These are phyloP conservation scores for Lapara coniferarum DNA, from an alignment of 2,888 invertebrate species.

Conservation along the genomic window DNA sequence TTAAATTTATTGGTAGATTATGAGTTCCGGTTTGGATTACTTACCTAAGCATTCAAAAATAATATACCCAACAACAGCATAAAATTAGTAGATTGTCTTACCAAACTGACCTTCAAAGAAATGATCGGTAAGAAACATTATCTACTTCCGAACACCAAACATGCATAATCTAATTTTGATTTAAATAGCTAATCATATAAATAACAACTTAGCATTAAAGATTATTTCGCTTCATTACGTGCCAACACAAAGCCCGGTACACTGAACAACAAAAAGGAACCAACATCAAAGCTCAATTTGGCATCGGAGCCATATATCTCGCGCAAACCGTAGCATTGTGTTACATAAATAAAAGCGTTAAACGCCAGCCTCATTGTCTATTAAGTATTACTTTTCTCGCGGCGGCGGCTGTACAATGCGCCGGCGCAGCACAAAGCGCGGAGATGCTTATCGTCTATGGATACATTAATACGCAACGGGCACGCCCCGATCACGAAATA, in stretches of 20 bases:
- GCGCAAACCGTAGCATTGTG: constrained; percentile 69
- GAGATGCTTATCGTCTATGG: constrained; percentile 70
- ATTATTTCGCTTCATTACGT: neutral
- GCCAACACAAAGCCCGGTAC: neutral
- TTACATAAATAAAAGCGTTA: constrained; percentile 80
- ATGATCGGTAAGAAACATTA: no score
- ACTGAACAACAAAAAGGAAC: neutral
- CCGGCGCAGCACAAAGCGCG: constrained; percentile 72
- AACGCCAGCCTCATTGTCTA: constrained; percentile 79
- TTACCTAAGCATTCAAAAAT: no score
- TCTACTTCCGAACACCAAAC: no score
- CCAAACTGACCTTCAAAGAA: no score
- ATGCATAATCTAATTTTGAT: no score
- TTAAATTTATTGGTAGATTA: no score
- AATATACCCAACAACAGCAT: no score
- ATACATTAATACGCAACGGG: constrained; percentile 77
- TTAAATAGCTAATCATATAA: no score
- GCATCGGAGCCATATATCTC: constrained; percentile 63
- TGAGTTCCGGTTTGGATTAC: no score
- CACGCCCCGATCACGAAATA: constrained; percentile 79
- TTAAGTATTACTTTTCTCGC: constrained; percentile 81
- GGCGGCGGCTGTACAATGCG: constrained; percentile 72
- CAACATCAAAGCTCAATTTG: constrained; percentile 34
- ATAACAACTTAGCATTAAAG: no score
- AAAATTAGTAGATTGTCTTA: no score